phyloP scores from a whole-genome alignment of 2,888 invertebrate species.

The Drosophila subsilvestris region DNA sequence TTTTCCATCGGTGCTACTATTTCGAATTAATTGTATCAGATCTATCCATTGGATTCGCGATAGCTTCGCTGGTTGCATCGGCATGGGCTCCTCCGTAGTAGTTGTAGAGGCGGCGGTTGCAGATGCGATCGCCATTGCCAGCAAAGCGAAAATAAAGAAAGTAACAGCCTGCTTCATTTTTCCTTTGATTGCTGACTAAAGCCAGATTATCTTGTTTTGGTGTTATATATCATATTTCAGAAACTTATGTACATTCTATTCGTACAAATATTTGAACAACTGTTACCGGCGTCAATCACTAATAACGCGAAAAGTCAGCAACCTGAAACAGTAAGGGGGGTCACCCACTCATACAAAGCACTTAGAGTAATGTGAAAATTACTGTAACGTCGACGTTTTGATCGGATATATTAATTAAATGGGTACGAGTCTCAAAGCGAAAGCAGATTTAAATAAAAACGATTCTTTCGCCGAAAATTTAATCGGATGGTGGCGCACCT shows the following conservation, averaged over 20 bases:
- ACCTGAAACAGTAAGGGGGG: not conserved
- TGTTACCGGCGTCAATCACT: constrained; percentile 8
- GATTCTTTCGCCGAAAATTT: too few relatives aligned
- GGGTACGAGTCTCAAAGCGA: too few relatives aligned
- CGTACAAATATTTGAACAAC: constrained; percentile 30
- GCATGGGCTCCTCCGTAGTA: constrained; percentile 1
- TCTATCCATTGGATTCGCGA: constrained; percentile 8
- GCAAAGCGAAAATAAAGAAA: constrained; percentile 6
- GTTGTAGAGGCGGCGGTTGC: not conserved
- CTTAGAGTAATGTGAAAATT: not conserved
- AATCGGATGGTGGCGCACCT: too few relatives aligned
- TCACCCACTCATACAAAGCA: not conserved
- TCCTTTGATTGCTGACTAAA: constrained; percentile 4
- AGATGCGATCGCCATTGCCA: not conserved
- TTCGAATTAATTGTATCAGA: constrained; percentile 9
- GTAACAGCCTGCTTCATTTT: constrained; percentile 29
- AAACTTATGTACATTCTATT: not conserved
- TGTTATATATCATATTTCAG: constrained; percentile 10
- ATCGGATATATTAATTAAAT: constrained; percentile 21
- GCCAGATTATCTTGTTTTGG: not conserved
- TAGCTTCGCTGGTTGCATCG: constrained; percentile 2
- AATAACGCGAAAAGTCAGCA: not conserved
- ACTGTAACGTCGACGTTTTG: not conserved
- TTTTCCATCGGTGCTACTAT: constrained; percentile 22
- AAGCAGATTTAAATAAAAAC: not conserved